phyloP scores from a whole-genome alignment of 2,797 vertebrate genomes.

The Rhincodon typus region DNA sequence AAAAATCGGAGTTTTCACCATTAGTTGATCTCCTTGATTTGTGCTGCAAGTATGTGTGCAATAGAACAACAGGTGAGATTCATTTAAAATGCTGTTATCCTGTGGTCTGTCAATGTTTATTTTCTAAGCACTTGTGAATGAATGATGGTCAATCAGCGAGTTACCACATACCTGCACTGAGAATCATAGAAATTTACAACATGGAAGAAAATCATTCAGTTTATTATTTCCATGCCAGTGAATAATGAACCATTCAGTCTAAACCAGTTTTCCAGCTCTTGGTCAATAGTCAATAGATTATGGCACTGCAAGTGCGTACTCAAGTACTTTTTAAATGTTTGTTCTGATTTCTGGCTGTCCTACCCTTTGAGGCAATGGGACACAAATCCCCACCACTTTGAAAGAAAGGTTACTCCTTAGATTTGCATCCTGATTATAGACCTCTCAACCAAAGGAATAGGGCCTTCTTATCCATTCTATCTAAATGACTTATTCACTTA shows the following conservation, averaged over 20 bases:
- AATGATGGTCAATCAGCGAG: not conserved
- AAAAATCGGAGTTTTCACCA: not conserved
- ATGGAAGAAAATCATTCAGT: not conserved
- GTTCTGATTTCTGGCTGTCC: not conserved
- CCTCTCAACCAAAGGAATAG: not conserved
- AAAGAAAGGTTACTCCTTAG: too few relatives aligned
- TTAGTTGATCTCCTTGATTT: not conserved
- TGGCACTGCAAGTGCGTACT: too few relatives aligned
- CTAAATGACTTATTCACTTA: not conserved
- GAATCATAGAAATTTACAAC: not conserved
- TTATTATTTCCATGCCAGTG: not conserved
- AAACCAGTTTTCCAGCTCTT: not conserved
- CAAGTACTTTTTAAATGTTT: too few relatives aligned
- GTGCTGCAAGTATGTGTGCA: not conserved
- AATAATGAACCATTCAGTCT: not conserved
- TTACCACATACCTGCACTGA: not conserved
- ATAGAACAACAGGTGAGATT: not conserved
- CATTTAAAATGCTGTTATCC: not conserved
- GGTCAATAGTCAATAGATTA: too few relatives aligned
- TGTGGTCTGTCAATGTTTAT: not conserved
- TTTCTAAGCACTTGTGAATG: not conserved
- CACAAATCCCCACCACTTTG: not conserved
- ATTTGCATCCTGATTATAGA: not conserved
- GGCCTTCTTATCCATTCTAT: not conserved
- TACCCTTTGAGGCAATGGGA: not conserved